phyloP scores from a whole-genome alignment of 2,797 vertebrate genomes.

The Epinephelus awoara region DNA sequence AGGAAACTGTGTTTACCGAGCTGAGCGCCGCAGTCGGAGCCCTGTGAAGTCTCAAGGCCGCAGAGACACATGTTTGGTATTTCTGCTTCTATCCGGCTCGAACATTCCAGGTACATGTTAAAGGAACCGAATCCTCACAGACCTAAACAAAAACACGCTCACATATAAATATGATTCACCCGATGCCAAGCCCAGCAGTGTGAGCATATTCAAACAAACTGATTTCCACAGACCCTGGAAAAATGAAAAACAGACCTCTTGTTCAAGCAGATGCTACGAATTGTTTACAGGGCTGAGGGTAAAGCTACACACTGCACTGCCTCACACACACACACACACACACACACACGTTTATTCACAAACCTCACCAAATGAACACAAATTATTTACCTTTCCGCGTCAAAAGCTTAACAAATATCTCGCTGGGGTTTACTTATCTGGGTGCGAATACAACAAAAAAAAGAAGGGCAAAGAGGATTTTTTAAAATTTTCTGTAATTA shows the following conservation, averaged over 20 bases:
- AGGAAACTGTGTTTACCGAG: slow-evolving; percentile 81
- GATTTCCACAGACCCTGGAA: slow-evolving; percentile 78
- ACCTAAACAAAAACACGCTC: slow-evolving; percentile 71
- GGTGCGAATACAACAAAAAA: slow-evolving; percentile 9
- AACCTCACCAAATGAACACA: slow-evolving; percentile 28
- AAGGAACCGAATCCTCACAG: slow-evolving; percentile 63
- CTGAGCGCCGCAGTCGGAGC: slow-evolving; percentile 67
- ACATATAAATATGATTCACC: slow-evolving; percentile 71
- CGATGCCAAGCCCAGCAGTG: slow-evolving; percentile 50
- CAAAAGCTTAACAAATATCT: slow-evolving; percentile 20
- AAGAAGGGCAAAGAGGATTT: neutral
- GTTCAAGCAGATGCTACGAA: slow-evolving; percentile 57
- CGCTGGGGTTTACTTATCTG: slow-evolving; percentile 14
- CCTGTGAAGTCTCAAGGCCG: slow-evolving; percentile 83
- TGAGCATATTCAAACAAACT: slow-evolving; percentile 72
- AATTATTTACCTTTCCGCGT: slow-evolving; percentile 17
- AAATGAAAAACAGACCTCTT: slow-evolving; percentile 76
- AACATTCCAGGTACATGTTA: slow-evolving; percentile 77
- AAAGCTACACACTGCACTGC: slow-evolving; percentile 36
- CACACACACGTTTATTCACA: slow-evolving; percentile 31
- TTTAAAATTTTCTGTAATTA: slow-evolving; percentile 29
- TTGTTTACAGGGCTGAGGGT: slow-evolving; percentile 64
- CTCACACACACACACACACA: slow-evolving; percentile 4
- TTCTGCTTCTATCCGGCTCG: slow-evolving; percentile 70
- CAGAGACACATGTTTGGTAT: slow-evolving; percentile 79